Conservation (phyloP, 92 coral and sea anemone species). For the Heteractis magnifica region DNA sequence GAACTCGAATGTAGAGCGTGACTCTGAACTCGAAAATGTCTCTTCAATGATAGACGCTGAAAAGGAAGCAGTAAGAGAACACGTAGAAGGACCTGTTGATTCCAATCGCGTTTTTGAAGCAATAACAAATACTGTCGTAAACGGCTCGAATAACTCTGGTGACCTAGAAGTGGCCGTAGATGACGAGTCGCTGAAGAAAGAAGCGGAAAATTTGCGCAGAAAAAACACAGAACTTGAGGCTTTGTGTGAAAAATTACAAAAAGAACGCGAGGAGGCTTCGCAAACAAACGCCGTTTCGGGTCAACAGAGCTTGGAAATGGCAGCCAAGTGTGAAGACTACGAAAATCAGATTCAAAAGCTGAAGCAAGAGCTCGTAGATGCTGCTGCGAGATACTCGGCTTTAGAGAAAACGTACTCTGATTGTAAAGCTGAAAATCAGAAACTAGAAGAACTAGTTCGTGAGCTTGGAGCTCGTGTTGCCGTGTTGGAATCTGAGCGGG, state of each 20-base stretch:
- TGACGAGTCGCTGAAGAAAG: constrained; percentile 3
- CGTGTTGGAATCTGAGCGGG: constrained; percentile 54
- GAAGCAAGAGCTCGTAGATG: constrained; percentile 36
- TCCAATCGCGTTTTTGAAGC: neutral
- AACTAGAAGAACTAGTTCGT: constrained; percentile 40
- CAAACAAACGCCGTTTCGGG: constrained; percentile 10
- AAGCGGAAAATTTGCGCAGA: constrained; percentile 13
- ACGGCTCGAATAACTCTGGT: constrained; percentile 5
- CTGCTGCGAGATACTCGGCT: neutral
- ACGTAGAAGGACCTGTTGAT: constrained; percentile 16
- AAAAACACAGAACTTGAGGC: constrained; percentile 50
- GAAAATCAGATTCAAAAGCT: constrained; percentile 43
- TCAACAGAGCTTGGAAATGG: constrained; percentile 34
- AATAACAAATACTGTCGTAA: neutral
- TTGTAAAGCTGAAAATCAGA: constrained; percentile 53
- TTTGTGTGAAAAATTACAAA: constrained; percentile 27
- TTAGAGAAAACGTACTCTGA: constrained; percentile 28
- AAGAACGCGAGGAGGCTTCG: neutral
- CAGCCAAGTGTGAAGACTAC: constrained; percentile 23
- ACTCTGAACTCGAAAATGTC: constrained; percentile 9
- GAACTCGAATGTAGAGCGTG: constrained; percentile 16
- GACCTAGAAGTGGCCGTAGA: constrained; percentile 4
- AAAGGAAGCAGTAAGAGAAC: neutral
- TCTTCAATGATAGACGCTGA: constrained; percentile 5
- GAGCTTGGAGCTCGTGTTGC: constrained; percentile 41